A percentile compares a stretch with the other conserved stretches of the same genome.
Evolutionary conservation across 2,113 vertebrate genomes (phyloP).

Genomic region (Albula glossodonta): DNA sequence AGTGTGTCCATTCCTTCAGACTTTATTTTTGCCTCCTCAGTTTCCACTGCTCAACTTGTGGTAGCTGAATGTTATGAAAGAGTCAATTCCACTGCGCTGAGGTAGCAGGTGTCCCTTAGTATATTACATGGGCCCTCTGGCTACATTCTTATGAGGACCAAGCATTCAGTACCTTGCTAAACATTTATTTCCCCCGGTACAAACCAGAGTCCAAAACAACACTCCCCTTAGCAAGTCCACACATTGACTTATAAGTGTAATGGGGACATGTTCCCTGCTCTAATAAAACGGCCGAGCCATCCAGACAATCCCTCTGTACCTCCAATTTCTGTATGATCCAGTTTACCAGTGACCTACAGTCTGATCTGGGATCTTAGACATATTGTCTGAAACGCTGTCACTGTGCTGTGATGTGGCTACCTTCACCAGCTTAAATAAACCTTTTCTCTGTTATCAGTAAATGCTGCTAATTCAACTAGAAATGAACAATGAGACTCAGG

Average conservation of each 20-base stretch:
- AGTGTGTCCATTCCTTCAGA: no score
- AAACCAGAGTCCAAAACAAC: background rate
- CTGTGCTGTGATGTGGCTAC: background rate
- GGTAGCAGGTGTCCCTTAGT: background rate
- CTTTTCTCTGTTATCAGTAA: background rate
- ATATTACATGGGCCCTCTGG: background rate
- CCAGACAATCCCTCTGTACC: background rate
- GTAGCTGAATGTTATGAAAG: no score
- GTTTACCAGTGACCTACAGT: background rate
- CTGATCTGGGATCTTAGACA: background rate
- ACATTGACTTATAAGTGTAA: background rate
- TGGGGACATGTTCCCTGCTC: background rate
- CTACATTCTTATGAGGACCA: background rate
- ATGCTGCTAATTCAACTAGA: background rate
- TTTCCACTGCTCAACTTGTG: no score
- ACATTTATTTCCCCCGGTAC: background rate
- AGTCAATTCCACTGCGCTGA: no score
- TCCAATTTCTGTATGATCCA: background rate
- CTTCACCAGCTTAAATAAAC: background rate
- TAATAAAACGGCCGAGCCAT: background rate
- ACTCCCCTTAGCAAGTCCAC: background rate
- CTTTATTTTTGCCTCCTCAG: no score
- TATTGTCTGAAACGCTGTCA: background rate
- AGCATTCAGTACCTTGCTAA: background rate
- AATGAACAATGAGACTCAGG: background rate